Conservation (phyloP, 2,113 vertebrate genomes). For the Pardalotus punctatus region DNA sequence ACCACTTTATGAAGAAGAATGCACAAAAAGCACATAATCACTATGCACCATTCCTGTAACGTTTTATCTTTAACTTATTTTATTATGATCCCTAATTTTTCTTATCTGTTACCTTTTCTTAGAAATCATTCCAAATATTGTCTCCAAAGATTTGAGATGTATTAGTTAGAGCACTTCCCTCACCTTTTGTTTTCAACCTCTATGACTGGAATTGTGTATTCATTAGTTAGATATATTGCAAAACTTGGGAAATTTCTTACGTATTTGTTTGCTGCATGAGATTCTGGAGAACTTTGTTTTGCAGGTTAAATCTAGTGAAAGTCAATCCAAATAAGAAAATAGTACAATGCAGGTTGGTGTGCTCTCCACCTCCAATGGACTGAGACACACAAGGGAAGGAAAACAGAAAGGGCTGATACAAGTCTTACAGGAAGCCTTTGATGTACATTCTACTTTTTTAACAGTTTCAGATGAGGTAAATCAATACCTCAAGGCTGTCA, state of each 20-base stretch:
- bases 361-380: background rate
- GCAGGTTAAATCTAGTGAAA: background rate
- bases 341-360: background rate
- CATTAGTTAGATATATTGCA: background rate
- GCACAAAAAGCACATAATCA: background rate
- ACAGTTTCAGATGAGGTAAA: background rate
- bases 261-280: background rate
- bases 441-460: background rate
- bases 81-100: background rate
- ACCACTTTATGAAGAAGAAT: background rate
- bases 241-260: background rate
- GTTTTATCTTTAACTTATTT: background rate
- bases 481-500: background rate
- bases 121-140: background rate
- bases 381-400: background rate
- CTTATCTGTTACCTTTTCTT: background rate
- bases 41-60: background rate
- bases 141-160: background rate
- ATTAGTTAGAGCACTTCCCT: background rate
- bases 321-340: background rate
- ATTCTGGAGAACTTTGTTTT: background rate
- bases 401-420: background rate
- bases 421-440: background rate
- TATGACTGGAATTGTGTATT: background rate
- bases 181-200: background rate